These are phyloP conservation scores for Microcebus murinus DNA, from an alignment of 2,113 vertebrate genomes.

Conservation along the genomic window DNA sequence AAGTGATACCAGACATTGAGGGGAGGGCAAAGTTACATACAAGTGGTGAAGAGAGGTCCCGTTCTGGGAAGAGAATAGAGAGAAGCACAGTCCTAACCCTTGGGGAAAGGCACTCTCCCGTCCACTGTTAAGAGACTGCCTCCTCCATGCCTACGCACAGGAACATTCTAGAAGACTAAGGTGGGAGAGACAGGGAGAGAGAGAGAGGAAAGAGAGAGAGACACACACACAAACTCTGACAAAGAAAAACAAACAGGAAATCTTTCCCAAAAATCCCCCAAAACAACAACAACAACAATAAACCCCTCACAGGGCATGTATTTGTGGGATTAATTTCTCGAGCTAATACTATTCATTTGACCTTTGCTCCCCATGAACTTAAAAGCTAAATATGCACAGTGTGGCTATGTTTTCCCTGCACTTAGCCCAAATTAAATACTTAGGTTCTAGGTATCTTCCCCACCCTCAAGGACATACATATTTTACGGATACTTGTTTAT, in stretches of 20 bases:
- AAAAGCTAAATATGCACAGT: not conserved
- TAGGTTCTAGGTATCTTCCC: not conserved
- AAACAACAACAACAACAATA: not conserved
- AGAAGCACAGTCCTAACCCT: not conserved
- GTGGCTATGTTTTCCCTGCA: not conserved
- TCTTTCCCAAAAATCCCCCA: not conserved
- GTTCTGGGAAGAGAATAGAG: not conserved
- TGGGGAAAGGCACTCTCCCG: not conserved
- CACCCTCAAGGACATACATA: not conserved
- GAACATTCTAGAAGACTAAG: conserved; percentile 5
- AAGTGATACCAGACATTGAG: not conserved
- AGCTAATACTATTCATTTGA: not conserved
- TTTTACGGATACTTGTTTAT: conserved; percentile 29
- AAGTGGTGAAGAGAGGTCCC: not conserved
- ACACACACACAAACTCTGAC: not conserved
- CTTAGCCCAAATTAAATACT: not conserved
- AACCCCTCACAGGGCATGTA: fast-evolving
- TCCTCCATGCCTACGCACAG: not conserved
- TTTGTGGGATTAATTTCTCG: not conserved
- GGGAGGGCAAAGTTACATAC: too few species aligned
- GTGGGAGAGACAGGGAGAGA: not conserved
- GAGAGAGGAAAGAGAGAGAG: too few species aligned
- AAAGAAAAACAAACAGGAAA: not conserved
- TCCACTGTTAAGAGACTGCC: not conserved
- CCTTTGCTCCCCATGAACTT: not conserved